These are phyloP conservation scores for Octodon degus DNA, from an alignment of 2,113 vertebrate species.

Conservation along the genomic window DNA sequence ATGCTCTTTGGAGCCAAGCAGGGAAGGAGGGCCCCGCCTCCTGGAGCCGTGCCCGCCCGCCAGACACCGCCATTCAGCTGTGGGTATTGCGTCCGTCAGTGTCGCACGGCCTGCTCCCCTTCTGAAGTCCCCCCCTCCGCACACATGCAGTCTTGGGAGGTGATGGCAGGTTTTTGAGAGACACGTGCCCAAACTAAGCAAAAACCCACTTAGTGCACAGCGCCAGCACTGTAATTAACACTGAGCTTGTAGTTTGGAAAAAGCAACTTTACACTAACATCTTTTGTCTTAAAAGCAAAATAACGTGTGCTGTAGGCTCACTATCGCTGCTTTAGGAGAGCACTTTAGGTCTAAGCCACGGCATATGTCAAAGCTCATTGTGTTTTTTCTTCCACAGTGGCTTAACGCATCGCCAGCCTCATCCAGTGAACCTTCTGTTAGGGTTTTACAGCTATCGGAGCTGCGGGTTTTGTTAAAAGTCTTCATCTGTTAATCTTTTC, in stretches of 20 bases:
- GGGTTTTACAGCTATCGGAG: not conserved
- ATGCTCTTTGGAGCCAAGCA: not conserved
- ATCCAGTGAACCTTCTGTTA: not conserved
- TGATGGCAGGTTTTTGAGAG: not conserved
- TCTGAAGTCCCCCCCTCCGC: not conserved
- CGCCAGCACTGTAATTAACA: not conserved
- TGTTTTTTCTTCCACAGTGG: slow-evolving; percentile 1
- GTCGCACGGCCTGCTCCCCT: not conserved
- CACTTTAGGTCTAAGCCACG: not conserved
- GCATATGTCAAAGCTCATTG: not conserved
- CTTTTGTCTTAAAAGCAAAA: not conserved
- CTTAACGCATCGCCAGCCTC: not conserved
- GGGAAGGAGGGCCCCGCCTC: not conserved
- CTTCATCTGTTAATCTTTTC: not conserved
- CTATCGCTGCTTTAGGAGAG: not conserved
- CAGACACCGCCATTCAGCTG: not conserved
- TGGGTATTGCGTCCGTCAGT: not conserved
- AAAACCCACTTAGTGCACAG: not conserved
- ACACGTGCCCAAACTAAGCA: not conserved
- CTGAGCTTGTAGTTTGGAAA: not conserved
- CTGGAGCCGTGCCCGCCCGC: not conserved
- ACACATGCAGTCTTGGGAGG: not conserved
- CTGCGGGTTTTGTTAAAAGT: not conserved
- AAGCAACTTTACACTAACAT: not conserved
- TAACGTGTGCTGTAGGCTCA: not conserved